Evolutionary conservation across 2,888 invertebrate species (phyloP).

Genomic region (Eurytoma adleriae): DNA sequence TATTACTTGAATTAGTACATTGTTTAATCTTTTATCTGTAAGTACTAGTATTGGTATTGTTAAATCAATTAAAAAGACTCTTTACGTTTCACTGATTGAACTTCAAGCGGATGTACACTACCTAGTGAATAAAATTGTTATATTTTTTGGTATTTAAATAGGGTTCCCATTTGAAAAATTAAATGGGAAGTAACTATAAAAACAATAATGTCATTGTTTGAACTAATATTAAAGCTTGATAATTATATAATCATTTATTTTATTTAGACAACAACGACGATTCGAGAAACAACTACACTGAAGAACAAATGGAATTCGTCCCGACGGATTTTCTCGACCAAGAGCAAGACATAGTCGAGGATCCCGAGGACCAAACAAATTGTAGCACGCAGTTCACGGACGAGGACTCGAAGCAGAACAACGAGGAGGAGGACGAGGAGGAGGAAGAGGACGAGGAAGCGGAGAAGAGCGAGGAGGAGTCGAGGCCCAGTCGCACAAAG

Average conservation of each 20-base stretch:
- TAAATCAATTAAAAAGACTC: too few relatives aligned
- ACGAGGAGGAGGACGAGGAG: constrained; percentile 59
- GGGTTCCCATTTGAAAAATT: too few relatives aligned
- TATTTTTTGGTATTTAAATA: too few relatives aligned
- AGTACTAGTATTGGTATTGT: too few relatives aligned
- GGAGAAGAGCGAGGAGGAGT: constrained; percentile 50
- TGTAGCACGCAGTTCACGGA: constrained; percentile 60
- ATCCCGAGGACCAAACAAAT: constrained; percentile 66
- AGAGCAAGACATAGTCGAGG: constrained; percentile 72
- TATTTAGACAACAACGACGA: constrained; percentile 38
- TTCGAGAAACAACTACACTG: constrained; percentile 53
- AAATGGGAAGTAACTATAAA: neutral
- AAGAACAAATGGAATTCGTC: constrained; percentile 74
- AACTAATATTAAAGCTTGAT: too few relatives aligned
- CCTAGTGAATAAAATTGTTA: too few relatives aligned
- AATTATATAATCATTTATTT: too few relatives aligned
- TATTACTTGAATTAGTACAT: too few relatives aligned
- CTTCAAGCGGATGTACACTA: too few relatives aligned
- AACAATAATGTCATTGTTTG: too few relatives aligned
- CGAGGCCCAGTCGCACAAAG: constrained; percentile 46
- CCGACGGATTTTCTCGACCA: constrained; percentile 75
- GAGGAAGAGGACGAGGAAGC: constrained; percentile 56
- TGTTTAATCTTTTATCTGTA: too few relatives aligned
- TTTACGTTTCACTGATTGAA: too few relatives aligned
- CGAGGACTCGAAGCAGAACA: constrained; percentile 57